Evolutionary conservation across 2,113 vertebrate species (phyloP), one percentile per base, ranked within the genome.

Genomic region (Heterotilapia buettikoferi): DNA sequence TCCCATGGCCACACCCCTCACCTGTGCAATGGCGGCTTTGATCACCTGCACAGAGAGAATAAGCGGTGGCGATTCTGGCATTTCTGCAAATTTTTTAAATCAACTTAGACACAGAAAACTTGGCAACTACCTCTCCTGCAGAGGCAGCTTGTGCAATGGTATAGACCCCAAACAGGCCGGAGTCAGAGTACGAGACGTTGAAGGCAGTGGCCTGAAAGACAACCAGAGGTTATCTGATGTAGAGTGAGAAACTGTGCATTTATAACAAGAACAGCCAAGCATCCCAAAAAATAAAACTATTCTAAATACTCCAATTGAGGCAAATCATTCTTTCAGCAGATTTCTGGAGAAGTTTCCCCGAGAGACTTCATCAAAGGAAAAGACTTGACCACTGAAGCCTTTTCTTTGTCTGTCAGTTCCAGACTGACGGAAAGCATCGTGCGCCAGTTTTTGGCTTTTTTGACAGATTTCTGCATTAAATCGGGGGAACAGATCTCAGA

Each of bases 141-240:
- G 95, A 92, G n/a, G 93, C 26, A 43, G 97, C 96, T 90, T 98
- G 98, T 2, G 97, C 96, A 88, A 99, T 93, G 13, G 97, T 97
- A 14, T 98, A 99, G 88, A 99, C n/a, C 14, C 98, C 98, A 81
- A 99, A 99, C 16, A 99, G 97, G 13, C 98, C 98, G 2, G 98
- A 98, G 95, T 99, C 98, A 1, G 97, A 97, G 93, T 98, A 99
- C 9, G 96, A 96, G 84, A 96, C 96, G 78, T 97, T 98, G 94
- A 99, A 98, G 26, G 97, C 97, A 0, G 97, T 97, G 92, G 96
- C 98, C 98, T 99, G 93, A 86, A 88, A 90, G 57, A 90, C 18
- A 88, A 47, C 9, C 56, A 85, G 73, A n/a, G 50, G 56, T 80
- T 9, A 86, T 57, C 3, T 19, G 73, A 80, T 29, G 26, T 80